These are phyloP conservation scores for Aleiodes leptofemur DNA, from an alignment of 2,888 invertebrate genomes.

Conservation along the genomic window DNA sequence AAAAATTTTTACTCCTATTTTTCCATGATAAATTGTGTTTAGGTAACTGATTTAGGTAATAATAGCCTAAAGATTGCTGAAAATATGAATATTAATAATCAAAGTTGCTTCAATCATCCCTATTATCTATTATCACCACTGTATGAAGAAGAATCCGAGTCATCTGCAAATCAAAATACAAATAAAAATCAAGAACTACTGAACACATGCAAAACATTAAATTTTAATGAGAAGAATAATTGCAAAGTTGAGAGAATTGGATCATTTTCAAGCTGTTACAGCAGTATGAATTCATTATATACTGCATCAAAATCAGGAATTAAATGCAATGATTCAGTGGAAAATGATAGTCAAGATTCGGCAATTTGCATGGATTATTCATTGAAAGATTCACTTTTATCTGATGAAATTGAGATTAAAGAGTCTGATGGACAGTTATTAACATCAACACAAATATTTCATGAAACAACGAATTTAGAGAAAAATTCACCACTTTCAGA, in stretches of 20 bases:
- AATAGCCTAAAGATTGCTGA: constrained; percentile 62
- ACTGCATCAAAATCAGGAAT: constrained; percentile 23
- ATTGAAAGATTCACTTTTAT: constrained; percentile 39
- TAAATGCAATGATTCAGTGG: constrained; percentile 13
- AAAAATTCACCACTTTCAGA: constrained; percentile 46
- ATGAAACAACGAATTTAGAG: constrained; percentile 25
- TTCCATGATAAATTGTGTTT: constrained; percentile 50
- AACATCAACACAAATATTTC: constrained; percentile 52
- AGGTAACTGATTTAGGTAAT: constrained; percentile 68
- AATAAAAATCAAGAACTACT: constrained; percentile 37
- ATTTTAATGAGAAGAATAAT: constrained; percentile 1
- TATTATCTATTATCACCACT: constrained; percentile 51
- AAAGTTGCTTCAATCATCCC: constrained; percentile 57
- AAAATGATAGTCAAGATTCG: constrained; percentile 63
- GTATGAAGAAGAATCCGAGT: constrained; percentile 55
- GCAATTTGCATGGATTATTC: constrained; percentile 64
- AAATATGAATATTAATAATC: constrained; percentile 51
- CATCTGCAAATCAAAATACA: constrained; percentile 65
- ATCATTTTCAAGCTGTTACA: constrained; percentile 43
- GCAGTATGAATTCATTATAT: constrained; percentile 9
- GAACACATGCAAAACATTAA: not conserved
- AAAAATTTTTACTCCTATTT: too few species aligned
- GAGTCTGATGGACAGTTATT: constrained; percentile 59
- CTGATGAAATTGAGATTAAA: constrained; percentile 52
- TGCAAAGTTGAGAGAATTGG: constrained; percentile 37